Base-by-base conservation (phyloP, 2,888 invertebrate species). In the Dynastes tityus region DNA sequence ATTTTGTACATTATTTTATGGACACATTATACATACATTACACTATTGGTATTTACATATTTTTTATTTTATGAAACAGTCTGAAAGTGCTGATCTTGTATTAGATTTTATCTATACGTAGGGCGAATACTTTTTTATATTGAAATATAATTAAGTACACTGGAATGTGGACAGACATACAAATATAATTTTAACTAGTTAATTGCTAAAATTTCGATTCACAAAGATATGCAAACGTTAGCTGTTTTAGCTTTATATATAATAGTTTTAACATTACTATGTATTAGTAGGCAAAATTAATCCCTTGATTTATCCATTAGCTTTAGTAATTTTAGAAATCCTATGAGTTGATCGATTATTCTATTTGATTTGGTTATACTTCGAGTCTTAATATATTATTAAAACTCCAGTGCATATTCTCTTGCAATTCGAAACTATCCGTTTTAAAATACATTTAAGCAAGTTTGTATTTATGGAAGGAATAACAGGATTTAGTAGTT, bases 111-210 rank as follows among this genome's bases (percentile, higher is more conserved):
- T 29, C 27, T 45, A 40, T 49, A 67, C 45, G 9, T 40, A 67
- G 27, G 16, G 27, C 11, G 9, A 67, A 67, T 16, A 67, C 16
- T 65, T 27, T 67, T 45, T 49, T 27, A 22, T 13, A 64, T 37
- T 64, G 29, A 29, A 29, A 63, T 45, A 40, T 40, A 22, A 8
- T 55, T 68, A 68, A 68, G 68, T 68, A 68, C 68, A 27, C 45
- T 65, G 68, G 68, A 68, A 68, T 68, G 51, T 68, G 51, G 22
- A 68, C 68, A 51, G 68, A 68, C 8, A 45, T 67, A 67, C 49
- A 67, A 16, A 67, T 67, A 45, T 40, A 22, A 6, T 67, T 68
- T 68, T 51, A 45, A 49, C 27, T 9, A 13, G 45, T 67, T 22
- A 49, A 67, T 67, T 67, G 3, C 27, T 51, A 29, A 68, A 51